These are phyloP conservation scores for Falcunculus frontatus DNA, from an alignment of 2,113 vertebrate species.

Conservation along the genomic window DNA sequence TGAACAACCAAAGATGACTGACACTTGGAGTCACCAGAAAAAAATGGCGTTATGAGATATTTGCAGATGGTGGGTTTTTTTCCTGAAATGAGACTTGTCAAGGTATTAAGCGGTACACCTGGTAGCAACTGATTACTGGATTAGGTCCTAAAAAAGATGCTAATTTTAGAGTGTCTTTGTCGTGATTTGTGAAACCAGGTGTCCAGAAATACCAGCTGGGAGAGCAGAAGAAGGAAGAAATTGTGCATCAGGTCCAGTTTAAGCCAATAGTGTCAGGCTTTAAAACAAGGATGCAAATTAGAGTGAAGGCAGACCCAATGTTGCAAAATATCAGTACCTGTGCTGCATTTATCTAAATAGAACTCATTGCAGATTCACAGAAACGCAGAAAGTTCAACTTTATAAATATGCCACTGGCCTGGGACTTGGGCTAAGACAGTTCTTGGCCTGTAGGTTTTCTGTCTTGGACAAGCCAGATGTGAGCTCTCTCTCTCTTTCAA, in stretches of 20 bases:
- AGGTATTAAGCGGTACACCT: neutral
- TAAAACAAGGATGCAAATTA: neutral
- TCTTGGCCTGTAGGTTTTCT: neutral
- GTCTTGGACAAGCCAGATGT: neutral
- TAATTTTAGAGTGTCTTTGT: neutral
- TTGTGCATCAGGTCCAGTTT: neutral
- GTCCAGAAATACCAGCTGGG: neutral
- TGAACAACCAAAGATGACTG: neutral
- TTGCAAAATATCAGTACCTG: neutral
- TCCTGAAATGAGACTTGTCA: neutral
- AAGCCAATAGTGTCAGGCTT: neutral
- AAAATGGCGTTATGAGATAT: neutral
- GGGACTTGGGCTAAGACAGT: neutral
- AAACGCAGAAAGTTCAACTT: neutral
- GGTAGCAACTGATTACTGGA: neutral
- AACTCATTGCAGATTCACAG: neutral
- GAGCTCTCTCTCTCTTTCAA: neutral
- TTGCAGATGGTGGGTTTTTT: neutral
- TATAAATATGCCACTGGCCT: neutral
- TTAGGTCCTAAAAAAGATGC: neutral
- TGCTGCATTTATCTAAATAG: neutral
- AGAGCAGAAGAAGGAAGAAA: neutral
- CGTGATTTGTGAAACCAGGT: neutral
- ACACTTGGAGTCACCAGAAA: neutral
- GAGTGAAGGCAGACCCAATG: fast-evolving